Conservation (phyloP, 2,113 vertebrate genomes). For the Labrus mixtus region DNA sequence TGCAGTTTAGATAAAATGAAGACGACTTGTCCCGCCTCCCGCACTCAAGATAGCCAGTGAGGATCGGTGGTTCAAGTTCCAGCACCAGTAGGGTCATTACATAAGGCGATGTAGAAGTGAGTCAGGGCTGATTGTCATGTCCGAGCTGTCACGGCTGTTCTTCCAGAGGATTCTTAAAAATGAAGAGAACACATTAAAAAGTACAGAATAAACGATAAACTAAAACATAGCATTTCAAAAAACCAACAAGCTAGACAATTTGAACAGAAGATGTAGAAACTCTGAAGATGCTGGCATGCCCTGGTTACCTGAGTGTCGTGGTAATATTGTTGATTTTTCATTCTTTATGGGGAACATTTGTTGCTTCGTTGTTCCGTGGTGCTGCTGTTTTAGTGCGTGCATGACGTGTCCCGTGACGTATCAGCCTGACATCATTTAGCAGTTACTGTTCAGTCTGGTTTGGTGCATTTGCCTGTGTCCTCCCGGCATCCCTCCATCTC, state of each 20-base stretch:
- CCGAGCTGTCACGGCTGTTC: slow-evolving; percentile 55
- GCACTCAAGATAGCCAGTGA: slow-evolving; percentile 46
- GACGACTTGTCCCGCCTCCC: slow-evolving; percentile 61
- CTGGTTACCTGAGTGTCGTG: slow-evolving; percentile 55
- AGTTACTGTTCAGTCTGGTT: slow-evolving; percentile 41
- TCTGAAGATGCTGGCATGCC: slow-evolving; percentile 52
- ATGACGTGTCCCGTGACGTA: slow-evolving; percentile 62
- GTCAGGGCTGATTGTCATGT: slow-evolving; percentile 10
- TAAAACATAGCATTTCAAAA: background rate
- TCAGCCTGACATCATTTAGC: slow-evolving; percentile 54
- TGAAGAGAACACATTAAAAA: slow-evolving; percentile 68
- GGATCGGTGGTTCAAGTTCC: slow-evolving; percentile 3
- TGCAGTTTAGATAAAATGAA: slow-evolving; percentile 80
- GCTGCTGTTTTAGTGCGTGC: slow-evolving; percentile 70
- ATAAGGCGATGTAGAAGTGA: background rate
- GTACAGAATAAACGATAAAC: slow-evolving; percentile 39
- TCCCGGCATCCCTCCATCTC: slow-evolving; percentile 8
- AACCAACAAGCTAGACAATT: slow-evolving; percentile 34
- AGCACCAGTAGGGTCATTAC: background rate
- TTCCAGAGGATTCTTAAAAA: slow-evolving; percentile 68
- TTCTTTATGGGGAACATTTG: slow-evolving; percentile 64
- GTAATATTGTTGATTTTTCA: slow-evolving; percentile 32
- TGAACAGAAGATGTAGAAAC: slow-evolving; percentile 17
- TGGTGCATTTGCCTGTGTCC: slow-evolving; percentile 29
- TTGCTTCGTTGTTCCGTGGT: slow-evolving; percentile 69